Conservation (phyloP, 2,797 vertebrate genomes). For the Poeciliopsis turneri region DNA sequence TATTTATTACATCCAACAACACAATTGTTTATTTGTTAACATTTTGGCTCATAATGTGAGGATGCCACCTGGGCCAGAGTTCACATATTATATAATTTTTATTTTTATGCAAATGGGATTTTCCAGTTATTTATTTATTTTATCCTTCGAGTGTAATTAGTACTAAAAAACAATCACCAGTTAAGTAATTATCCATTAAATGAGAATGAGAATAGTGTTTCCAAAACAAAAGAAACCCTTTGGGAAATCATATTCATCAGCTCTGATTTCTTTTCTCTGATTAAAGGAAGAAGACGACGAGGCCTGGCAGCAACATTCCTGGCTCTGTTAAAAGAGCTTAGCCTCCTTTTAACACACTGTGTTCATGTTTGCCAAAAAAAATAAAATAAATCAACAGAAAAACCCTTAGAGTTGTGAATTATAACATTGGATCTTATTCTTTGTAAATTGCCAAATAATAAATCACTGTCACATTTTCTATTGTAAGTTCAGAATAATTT, state of each 20-base stretch:
- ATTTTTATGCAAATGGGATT: constrained; percentile 43
- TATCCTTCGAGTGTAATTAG: constrained; percentile 51
- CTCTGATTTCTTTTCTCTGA: constrained; percentile 42
- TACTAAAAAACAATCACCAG: constrained; percentile 46
- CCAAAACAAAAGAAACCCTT: constrained; percentile 47
- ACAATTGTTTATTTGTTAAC: constrained; percentile 28
- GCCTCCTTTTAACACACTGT: constrained; percentile 23
- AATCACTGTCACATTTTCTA: not conserved
- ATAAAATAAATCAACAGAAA: not conserved
- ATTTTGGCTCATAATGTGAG: constrained; percentile 29
- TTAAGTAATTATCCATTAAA: constrained; percentile 59
- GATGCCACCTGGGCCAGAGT: constrained; percentile 35
- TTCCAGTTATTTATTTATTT: constrained; percentile 23
- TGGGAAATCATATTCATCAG: constrained; percentile 54
- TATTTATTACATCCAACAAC: constrained; percentile 15
- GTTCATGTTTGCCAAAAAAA: constrained; percentile 35
- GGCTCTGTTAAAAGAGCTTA: constrained; percentile 17
- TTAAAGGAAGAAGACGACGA: constrained; percentile 36
- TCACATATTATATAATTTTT: constrained; percentile 36
- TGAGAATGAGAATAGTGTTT: constrained; percentile 44
- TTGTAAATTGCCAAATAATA: not conserved
- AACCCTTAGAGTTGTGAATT: not conserved
- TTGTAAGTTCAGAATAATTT: not conserved
- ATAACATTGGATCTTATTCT: not conserved
- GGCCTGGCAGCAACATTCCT: constrained; percentile 39